Evolutionary conservation across 2,113 vertebrate species (phyloP).

Genomic region (Burhinus oedicnemus): DNA sequence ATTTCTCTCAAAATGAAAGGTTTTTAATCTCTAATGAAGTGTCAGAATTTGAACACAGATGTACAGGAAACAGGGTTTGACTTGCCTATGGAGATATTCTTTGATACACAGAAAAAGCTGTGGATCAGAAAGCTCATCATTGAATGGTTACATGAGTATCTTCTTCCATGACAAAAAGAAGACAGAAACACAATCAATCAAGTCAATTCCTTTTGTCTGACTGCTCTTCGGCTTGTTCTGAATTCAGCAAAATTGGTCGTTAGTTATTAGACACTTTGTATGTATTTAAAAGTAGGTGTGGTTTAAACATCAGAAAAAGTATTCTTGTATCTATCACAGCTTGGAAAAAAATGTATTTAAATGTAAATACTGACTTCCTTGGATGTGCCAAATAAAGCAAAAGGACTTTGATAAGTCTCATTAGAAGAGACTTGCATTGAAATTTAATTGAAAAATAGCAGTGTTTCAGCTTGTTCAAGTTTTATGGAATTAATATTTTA

Average conservation of each 20-base stretch:
- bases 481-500: no score
- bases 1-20: not conserved
- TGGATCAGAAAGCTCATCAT: not conserved
- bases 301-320: no score
- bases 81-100: not conserved
- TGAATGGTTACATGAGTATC: not conserved
- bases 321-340: no score
- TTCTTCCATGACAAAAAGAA: not conserved
- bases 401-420: no score
- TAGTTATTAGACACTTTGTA: not conserved
- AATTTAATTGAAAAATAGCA: no score
- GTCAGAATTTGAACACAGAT: not conserved
- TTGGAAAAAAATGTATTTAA: no score
- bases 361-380: no score
- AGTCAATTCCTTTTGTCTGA: not conserved
- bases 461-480: no score
- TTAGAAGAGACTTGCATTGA: no score
- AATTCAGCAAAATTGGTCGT: not conserved
- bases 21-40: not conserved
- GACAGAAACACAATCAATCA: not conserved
- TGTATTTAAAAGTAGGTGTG: no score
- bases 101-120: not conserved
- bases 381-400: no score
- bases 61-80: not conserved
- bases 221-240: not conserved